A percentile compares a stretch with the other conserved stretches of the same genome.
These are phyloP conservation scores for Ptychoptera contaminata DNA, from an alignment of 2,888 invertebrate genomes.

Conservation along the genomic window DNA sequence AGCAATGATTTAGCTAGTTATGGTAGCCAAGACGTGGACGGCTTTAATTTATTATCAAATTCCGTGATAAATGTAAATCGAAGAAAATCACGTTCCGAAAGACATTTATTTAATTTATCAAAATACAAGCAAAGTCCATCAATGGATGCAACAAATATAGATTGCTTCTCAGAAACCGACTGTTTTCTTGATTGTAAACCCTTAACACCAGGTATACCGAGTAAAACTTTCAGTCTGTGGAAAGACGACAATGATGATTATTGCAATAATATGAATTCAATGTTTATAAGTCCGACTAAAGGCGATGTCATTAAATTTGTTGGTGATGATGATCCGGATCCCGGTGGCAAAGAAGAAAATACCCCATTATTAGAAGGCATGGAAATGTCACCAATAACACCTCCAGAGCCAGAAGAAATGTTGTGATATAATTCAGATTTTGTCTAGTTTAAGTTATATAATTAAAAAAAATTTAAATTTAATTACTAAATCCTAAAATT, in stretches of 20 bases:
- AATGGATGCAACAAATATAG: constrained; percentile 6
- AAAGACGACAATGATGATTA: too few relatives aligned
- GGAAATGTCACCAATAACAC: constrained; percentile 31
- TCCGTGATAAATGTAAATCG: constrained; percentile 5
- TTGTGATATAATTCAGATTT: constrained; percentile 10
- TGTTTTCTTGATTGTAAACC: constrained; percentile 21
- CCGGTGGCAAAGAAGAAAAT: constrained; percentile 27
- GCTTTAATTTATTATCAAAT: neutral
- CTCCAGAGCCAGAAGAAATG: constrained; percentile 21
- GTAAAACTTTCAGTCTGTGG: too few relatives aligned
- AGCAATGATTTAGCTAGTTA: constrained; percentile 16
- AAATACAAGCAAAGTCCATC: constrained; percentile 24
- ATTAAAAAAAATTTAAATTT: neutral
- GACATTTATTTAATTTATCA: constrained; percentile 23
- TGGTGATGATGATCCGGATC: constrained; percentile 2
- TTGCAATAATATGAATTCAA: too few relatives aligned
- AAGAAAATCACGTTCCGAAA: constrained; percentile 16
- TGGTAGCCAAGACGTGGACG: neutral
- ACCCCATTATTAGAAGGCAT: constrained; percentile 30
- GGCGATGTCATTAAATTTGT: constrained; percentile 4
- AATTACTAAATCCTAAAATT: neutral
- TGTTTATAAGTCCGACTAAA: too few relatives aligned
- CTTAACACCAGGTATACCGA: neutral
- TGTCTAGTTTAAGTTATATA: neutral
- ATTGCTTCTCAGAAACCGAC: constrained; percentile 24